phyloP scores from a whole-genome alignment of 2,797 vertebrate genomes.

The Meda fulgida region DNA sequence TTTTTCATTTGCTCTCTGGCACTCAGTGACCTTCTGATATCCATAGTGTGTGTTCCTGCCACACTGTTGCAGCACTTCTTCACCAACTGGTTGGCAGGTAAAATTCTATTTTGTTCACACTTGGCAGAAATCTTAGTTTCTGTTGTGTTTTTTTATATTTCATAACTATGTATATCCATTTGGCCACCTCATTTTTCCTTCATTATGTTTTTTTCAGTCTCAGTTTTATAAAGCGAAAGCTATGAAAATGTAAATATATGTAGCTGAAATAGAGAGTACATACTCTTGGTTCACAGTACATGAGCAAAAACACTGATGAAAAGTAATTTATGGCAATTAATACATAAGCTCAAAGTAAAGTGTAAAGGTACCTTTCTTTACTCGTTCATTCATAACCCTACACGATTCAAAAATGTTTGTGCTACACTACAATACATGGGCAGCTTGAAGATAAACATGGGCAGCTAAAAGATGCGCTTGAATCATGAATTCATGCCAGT shows the following conservation, averaged over 20 bases:
- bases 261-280: background rate
- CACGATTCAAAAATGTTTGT: background rate
- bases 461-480: background rate
- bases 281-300: background rate
- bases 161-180: background rate
- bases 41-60: constrained; percentile 63
- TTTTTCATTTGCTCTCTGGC: constrained; percentile 67
- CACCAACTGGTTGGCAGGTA: constrained; percentile 66
- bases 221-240: background rate
- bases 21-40: constrained; percentile 65
- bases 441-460: too few relatives aligned
- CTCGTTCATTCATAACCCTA: background rate
- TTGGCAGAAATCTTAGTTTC: background rate
- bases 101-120: background rate
- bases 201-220: background rate
- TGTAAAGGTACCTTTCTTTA: background rate
- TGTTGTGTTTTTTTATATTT: background rate
- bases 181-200: background rate
- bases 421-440: background rate
- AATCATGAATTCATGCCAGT: background rate
- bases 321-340: background rate
- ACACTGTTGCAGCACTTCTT: constrained; percentile 64
- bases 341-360: background rate
- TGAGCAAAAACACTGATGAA: background rate
- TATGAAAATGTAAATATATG: background rate